A percentile compares a stretch with the other conserved stretches of the same genome.
Evolutionary conservation across 2,113 vertebrate species (phyloP).

Genomic region (Ornithorhynchus anatinus): DNA sequence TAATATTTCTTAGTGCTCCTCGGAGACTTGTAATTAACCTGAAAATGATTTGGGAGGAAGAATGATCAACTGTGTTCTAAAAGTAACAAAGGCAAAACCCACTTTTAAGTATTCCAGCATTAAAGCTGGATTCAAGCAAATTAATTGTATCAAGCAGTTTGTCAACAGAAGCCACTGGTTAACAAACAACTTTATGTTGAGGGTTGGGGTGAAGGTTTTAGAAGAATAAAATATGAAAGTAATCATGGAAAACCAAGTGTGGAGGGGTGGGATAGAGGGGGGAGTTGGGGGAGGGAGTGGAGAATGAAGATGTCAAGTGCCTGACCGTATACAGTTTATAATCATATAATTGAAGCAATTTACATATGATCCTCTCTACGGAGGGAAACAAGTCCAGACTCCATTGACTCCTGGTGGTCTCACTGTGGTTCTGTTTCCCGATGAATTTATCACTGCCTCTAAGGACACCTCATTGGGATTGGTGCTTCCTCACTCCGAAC

Average conservation of each 20-base stretch:
- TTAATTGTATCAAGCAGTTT: background rate
- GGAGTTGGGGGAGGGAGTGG: no score
- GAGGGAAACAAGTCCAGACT: background rate
- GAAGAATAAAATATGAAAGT: constrained; percentile 4
- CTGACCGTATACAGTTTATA: no score
- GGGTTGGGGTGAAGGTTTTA: background rate
- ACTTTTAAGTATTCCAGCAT: background rate
- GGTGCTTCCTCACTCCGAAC: background rate
- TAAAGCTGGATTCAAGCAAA: background rate
- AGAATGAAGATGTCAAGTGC: no score
- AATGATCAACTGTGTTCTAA: background rate
- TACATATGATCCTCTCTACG: background rate
- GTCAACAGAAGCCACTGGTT: background rate
- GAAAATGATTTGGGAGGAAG: background rate
- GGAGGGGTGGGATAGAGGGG: background rate
- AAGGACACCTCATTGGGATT: background rate
- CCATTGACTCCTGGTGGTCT: background rate
- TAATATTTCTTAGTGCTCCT: background rate
- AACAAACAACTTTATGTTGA: background rate
- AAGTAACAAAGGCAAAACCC: background rate
- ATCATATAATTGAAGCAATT: no score
- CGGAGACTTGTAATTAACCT: background rate
- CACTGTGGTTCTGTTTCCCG: background rate
- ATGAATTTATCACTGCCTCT: background rate
- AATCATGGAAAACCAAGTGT: background rate